Evolutionary conservation across 2,888 invertebrate genomes (phyloP).

Genomic region (Pterobdella sp.): DNA sequence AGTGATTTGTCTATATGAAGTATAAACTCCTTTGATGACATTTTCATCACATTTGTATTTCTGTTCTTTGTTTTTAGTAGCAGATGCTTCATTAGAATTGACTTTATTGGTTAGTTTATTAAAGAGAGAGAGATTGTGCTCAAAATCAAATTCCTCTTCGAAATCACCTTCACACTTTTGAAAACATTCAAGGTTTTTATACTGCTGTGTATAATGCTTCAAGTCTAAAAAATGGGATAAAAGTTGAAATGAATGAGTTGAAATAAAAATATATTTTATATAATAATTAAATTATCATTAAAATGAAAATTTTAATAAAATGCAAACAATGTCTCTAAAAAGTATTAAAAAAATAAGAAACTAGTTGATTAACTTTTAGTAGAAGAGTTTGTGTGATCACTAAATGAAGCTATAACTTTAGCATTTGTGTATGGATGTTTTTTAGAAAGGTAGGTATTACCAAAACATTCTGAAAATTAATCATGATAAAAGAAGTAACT

Average conservation of each 20-base stretch:
- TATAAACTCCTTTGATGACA: constrained; percentile 63
- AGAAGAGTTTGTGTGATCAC: not conserved
- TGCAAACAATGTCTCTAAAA: too few relatives aligned
- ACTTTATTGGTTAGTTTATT: constrained; percentile 58
- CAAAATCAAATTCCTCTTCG: constrained; percentile 78
- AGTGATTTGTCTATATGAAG: constrained; percentile 63
- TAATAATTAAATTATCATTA: too few relatives aligned
- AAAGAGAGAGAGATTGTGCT: constrained; percentile 82
- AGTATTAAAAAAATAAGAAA: too few relatives aligned
- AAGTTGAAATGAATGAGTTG: too few relatives aligned
- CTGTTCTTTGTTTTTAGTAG: constrained; percentile 28
- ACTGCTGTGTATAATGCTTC: constrained; percentile 13
- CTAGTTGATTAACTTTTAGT: too few relatives aligned
- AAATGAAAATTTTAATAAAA: too few relatives aligned
- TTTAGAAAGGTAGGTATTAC: too few relatives aligned
- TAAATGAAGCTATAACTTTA: not conserved
- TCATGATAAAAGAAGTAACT: too few relatives aligned
- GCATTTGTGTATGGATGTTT: too few relatives aligned
- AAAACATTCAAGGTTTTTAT: constrained; percentile 62
- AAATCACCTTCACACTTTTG: constrained; percentile 65
- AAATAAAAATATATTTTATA: too few relatives aligned
- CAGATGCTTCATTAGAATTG: not conserved
- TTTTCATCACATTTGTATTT: constrained; percentile 79
- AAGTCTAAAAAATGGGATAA: constrained; percentile 50
- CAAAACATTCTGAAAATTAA: too few relatives aligned